These are phyloP conservation scores for Drosophila orena DNA, from an alignment of 1,140 invertebrate genomes.

Conservation along the genomic window DNA sequence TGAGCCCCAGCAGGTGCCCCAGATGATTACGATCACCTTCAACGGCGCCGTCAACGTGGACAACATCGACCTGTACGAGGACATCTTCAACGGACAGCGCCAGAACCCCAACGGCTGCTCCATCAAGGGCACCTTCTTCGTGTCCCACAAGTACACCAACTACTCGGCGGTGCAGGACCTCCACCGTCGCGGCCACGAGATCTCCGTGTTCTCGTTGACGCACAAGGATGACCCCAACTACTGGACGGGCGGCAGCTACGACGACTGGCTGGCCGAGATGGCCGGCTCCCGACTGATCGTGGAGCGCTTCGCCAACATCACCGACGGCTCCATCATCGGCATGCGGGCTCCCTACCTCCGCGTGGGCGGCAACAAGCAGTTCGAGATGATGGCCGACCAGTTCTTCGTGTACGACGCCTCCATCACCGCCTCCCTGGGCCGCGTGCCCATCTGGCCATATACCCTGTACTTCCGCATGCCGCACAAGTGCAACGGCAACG, in stretches of 20 bases:
- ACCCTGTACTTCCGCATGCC: constrained; percentile 98
- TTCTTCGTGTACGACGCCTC: constrained; percentile 98
- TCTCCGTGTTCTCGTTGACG: constrained; percentile 96
- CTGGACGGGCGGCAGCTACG: constrained; percentile 94
- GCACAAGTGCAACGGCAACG: constrained; percentile 97
- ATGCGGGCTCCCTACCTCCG: constrained; percentile 95
- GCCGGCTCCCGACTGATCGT: constrained; percentile 95
- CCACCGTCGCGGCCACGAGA: constrained; percentile 96
- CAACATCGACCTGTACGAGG: constrained; percentile 96
- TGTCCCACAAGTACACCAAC: constrained; percentile 98
- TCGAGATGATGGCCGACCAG: constrained; percentile 98
- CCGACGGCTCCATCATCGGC: constrained; percentile 94
- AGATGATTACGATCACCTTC: constrained; percentile 97
- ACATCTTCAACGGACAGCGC: constrained; percentile 94
- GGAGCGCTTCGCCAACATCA: constrained; percentile 96
- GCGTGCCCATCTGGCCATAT: constrained; percentile 97
- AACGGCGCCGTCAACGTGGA: constrained; percentile 97
- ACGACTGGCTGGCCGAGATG: constrained; percentile 98
- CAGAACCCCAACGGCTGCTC: constrained; percentile 97
- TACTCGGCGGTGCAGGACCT: constrained; percentile 97
- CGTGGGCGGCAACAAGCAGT: constrained; percentile 97
- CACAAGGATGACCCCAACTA: constrained; percentile 96
- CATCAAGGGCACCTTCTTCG: constrained; percentile 97
- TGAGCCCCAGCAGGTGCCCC: constrained; percentile 93
- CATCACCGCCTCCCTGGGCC: constrained; percentile 94